A percentile compares a stretch with the other conserved stretches of the same genome.
phyloP scores from a whole-genome alignment of 2,888 invertebrate genomes.

The Choristoneura rosaceana region DNA sequence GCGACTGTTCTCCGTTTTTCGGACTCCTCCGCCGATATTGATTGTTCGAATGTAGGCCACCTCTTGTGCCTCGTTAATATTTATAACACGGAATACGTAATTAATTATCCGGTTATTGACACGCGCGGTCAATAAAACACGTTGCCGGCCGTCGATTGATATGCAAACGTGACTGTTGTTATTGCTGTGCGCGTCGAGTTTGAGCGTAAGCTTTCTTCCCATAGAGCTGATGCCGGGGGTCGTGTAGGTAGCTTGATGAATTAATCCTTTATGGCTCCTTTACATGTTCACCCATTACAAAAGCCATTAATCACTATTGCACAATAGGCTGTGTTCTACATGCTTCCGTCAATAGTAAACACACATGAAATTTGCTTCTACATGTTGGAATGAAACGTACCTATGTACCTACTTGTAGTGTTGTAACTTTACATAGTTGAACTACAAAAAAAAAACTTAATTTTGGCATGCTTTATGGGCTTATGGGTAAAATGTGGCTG shows the following conservation, averaged over 20 bases:
- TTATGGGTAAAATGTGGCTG: too few species aligned
- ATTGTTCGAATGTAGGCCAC: conserved; percentile 74
- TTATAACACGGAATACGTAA: conserved; percentile 56
- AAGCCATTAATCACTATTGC: not conserved
- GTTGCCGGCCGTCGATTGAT: conserved; percentile 18
- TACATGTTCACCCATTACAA: conserved; percentile 1
- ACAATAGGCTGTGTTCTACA: conserved; percentile 6
- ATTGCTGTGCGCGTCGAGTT: conserved; percentile 3
- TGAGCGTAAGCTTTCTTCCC: not conserved
- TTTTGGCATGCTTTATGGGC: too few species aligned
- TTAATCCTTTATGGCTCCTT: conserved; percentile 16
- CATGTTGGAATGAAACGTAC: not conserved
- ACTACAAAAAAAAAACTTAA: not conserved
- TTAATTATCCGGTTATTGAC: conserved; percentile 51
- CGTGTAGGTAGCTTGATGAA: conserved; percentile 4
- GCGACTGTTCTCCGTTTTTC: conserved; percentile 59
- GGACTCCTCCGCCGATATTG: conserved; percentile 62
- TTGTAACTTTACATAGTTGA: not conserved
- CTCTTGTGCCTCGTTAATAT: conserved; percentile 70
- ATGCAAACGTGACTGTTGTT: conserved; percentile 5
- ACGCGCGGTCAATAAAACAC: conserved; percentile 27
- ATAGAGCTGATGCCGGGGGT: conserved; percentile 4
- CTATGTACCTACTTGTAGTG: not conserved
- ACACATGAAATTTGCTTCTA: not conserved
- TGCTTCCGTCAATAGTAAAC: not conserved